Conservation (phyloP, 2,797 vertebrate species). For the Lepilemur ruficaudatus region DNA sequence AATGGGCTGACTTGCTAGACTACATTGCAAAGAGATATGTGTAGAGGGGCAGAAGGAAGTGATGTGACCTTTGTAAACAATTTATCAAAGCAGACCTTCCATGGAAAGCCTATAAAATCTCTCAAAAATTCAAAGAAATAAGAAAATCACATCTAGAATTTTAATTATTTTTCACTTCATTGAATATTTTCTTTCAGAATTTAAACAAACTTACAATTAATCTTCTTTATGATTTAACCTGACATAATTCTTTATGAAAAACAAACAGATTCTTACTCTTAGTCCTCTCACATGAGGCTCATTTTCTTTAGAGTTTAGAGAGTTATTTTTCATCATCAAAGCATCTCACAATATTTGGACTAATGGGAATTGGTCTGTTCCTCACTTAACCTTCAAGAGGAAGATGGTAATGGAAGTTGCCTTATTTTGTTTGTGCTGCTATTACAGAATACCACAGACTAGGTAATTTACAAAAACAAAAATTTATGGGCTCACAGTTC, state of each 20-base stretch:
- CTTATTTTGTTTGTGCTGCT: background rate
- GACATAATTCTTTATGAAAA: background rate
- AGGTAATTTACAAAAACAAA: background rate
- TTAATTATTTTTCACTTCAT: background rate
- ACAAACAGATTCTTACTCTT: background rate
- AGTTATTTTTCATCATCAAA: background rate
- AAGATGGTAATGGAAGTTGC: background rate
- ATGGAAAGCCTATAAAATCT: background rate
- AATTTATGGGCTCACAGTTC: background rate
- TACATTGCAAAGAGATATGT: background rate
- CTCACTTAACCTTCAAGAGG: background rate
- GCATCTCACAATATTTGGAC: background rate
- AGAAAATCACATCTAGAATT: background rate
- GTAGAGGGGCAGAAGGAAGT: background rate
- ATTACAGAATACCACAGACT: background rate
- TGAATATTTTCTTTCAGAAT: background rate
- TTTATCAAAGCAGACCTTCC: background rate
- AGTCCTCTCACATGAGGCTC: background rate
- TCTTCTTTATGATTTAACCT: background rate
- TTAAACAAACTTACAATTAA: background rate
- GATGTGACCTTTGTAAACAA: background rate
- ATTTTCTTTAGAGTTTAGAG: background rate
- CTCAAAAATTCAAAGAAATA: background rate
- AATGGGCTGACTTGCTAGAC: background rate
- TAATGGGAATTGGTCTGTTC: background rate